A percentile compares a stretch with the other conserved stretches of the same genome.
Evolutionary conservation across 2,888 invertebrate genomes (phyloP).

Genomic region (Eubasilissa splendida): DNA sequence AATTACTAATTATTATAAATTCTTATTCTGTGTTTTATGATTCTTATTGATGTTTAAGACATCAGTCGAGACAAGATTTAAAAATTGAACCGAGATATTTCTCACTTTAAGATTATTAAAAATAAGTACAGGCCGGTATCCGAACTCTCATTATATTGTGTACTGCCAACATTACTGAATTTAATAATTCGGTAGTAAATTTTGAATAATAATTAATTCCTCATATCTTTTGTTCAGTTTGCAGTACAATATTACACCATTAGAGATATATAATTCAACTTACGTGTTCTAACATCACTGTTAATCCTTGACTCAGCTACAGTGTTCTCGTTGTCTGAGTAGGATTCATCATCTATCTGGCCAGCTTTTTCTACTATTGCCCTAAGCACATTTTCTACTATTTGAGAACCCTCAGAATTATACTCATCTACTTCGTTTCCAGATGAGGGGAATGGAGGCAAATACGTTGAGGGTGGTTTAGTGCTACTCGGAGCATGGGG

Average conservation of each 20-base stretch:
- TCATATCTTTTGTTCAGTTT: not conserved
- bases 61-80: too few species aligned
- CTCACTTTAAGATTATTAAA: too few species aligned
- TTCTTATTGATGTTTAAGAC: too few species aligned
- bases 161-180: not conserved
- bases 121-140: too few species aligned
- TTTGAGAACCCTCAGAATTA: slow-evolving; percentile 57
- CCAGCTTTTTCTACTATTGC: slow-evolving; percentile 2
- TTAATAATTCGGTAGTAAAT: not conserved
- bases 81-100: too few species aligned
- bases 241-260: not conserved
- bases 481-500: slow-evolving; percentile 60
- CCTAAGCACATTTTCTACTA: slow-evolving; percentile 38
- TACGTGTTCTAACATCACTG: slow-evolving; percentile 63
- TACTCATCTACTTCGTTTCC: slow-evolving; percentile 62
- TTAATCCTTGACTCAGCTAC: slow-evolving; percentile 59
- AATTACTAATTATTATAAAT: too few species aligned
- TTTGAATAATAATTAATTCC: too few species aligned
- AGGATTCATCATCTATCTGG: slow-evolving; percentile 51
- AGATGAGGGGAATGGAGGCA: slow-evolving; percentile 66
- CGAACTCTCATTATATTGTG: too few species aligned
- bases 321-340: slow-evolving; percentile 19
- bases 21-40: too few species aligned
- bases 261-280: slow-evolving; percentile 56
- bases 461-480: slow-evolving; percentile 65